Percentiles rank a stretch among this genome's conserved stretches.
Conservation (phyloP, 2,113 vertebrate species). For the Megaleporinus macrocephalus region DNA sequence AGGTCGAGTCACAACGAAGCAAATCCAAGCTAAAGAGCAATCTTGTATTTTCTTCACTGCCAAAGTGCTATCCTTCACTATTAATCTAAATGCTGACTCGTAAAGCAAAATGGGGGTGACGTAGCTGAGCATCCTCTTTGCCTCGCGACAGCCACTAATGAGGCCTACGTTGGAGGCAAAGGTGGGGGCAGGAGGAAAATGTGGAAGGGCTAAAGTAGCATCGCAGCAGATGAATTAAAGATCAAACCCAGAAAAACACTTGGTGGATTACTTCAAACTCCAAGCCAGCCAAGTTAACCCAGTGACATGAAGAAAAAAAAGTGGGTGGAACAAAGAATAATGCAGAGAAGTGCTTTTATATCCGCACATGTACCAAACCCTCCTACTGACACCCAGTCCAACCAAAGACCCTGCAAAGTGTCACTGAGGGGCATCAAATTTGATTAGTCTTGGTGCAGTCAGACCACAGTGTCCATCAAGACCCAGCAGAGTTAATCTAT, state of each 20-base stretch:
- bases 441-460: not conserved
- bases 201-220: not conserved
- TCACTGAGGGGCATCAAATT: not conserved
- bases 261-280: not conserved
- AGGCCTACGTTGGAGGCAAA: not conserved
- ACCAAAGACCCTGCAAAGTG: not conserved
- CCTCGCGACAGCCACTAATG: not conserved
- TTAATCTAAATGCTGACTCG: not conserved
- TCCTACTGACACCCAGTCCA: not conserved
- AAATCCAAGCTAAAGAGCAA: not conserved
- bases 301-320: not conserved
- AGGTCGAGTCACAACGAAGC: constrained; percentile 2
- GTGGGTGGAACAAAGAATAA: not conserved
- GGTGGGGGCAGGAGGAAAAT: not conserved
- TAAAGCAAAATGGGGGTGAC: too few relatives aligned
- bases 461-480: not conserved
- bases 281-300: not conserved
- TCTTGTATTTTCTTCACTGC: not conserved
- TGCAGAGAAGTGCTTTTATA: constrained; percentile 6
- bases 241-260: not conserved
- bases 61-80: not conserved
- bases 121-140: not conserved
- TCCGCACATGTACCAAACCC: not conserved
- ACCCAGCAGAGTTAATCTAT: not conserved
- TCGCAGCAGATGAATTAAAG: not conserved